Percentiles rank a stretch among this genome's conserved stretches.
Conservation (phyloP, 2,888 invertebrate genomes). For the Globia sparganii region DNA sequence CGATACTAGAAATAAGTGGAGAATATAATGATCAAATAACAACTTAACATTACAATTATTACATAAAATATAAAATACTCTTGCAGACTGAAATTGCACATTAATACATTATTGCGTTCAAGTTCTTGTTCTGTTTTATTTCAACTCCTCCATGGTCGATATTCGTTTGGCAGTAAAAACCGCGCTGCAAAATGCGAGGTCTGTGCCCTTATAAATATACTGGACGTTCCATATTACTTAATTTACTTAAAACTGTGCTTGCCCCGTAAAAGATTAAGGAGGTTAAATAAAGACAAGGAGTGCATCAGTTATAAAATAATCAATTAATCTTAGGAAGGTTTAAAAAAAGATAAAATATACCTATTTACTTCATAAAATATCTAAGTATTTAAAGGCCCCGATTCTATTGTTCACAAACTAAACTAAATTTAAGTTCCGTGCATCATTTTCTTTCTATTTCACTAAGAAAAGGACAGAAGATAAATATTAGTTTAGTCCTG, state of each 20-base stretch:
- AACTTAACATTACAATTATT: conserved; percentile 19
- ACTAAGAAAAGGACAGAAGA: too few species aligned
- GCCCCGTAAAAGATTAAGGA: not conserved
- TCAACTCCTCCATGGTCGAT: not conserved
- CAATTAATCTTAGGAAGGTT: not conserved
- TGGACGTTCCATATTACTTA: not conserved
- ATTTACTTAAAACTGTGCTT: not conserved
- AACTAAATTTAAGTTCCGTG: too few species aligned
- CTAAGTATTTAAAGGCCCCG: not conserved
- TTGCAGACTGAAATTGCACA: not conserved
- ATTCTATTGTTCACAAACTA: too few species aligned
- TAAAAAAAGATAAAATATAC: not conserved
- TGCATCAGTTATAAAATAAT: not conserved
- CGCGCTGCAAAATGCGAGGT: not conserved
- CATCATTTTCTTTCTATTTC: too few species aligned
- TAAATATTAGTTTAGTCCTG: too few species aligned
- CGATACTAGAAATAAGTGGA: conserved; percentile 61
- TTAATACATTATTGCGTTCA: not conserved
- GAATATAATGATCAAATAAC: conserved; percentile 25
- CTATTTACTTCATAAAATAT: conserved; percentile 6
- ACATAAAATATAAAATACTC: conserved; percentile 8
- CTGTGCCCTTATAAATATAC: not conserved
- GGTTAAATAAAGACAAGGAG: not conserved
- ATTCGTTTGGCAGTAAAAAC: conserved; percentile 13
- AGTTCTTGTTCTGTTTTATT: not conserved